These are phyloP conservation scores for Sebastes umbrosus DNA, from an alignment of 2,797 vertebrate genomes.

Conservation along the genomic window DNA sequence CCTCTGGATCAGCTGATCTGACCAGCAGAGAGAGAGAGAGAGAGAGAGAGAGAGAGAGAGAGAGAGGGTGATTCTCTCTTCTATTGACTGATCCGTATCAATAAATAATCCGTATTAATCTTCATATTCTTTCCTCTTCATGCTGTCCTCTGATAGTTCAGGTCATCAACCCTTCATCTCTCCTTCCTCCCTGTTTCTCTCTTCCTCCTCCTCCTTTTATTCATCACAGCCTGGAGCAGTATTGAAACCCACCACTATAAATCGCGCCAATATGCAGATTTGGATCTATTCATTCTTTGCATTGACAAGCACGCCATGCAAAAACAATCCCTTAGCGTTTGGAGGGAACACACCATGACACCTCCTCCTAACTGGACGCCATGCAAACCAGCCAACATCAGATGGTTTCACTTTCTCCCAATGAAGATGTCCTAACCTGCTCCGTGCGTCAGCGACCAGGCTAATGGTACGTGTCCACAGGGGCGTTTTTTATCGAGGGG, in stretches of 20 bases:
- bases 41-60: background rate
- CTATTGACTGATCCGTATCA: background rate
- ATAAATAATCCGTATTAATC: background rate
- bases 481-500: too few species aligned
- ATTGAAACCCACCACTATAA: background rate
- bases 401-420: too few species aligned
- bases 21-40: background rate
- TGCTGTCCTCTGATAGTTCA: background rate
- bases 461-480: too few species aligned
- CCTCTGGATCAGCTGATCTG: background rate
- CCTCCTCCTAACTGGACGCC: too few species aligned
- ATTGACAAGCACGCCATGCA: too few species aligned
- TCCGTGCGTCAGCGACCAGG: too few species aligned
- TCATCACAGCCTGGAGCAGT: background rate
- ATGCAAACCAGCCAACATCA: too few species aligned
- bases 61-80: background rate
- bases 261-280: too few species aligned
- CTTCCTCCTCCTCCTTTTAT: background rate
- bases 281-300: too few species aligned
- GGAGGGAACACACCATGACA: too few species aligned
- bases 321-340: too few species aligned
- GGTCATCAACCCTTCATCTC: background rate
- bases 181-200: background rate
- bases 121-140: background rate
- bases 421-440: too few species aligned